Base-by-base conservation (phyloP, 2,888 invertebrate species). In the Helleia helle region DNA sequence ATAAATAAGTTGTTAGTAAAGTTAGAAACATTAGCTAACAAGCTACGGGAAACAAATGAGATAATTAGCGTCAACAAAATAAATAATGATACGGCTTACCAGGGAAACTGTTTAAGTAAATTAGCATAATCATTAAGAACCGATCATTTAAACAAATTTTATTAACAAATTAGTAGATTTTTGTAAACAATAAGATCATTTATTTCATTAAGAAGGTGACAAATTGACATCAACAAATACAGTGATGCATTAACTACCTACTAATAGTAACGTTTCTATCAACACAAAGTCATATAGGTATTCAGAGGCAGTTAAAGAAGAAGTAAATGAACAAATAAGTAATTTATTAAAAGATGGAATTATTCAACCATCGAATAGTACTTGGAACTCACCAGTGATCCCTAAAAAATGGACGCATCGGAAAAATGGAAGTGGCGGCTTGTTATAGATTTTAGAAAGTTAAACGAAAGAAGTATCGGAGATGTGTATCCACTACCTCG, bases 361-460 rank as follows among this genome's bases (percentile, higher is more conserved):
- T 14, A 38, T 38, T 11, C 14, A 46, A 36, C 51, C 51, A n/a
- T 54, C 54, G 3, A 30, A 24, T 13, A 45, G 44, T 47, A 48
- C 5, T n/a, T 51, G 49, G 49, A 41, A 42, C 28, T 48, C 50
- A 14, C 54, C 54, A 18, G 46, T 51, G 7, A 47, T 47, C 18
- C 46, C 46, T 3, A 48, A 51, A 14, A 48, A 47, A 29, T 42
- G n/a, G 48, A 49, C 28, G 47, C 47, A 8, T 46, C 50, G 6
- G 48, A 45, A 2, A 38, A 47, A 27, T 46, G 40, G 13, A 50
- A 50, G 41, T 50, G 43, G 42, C 38, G 43, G 25, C 13, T 46
- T 1, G 43, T 48, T n/a, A n/a, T n/a, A n/a, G n/a, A n/a, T n/a
- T n/a, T n/a, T n/a, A n/a, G n/a, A n/a, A n/a, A n/a, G n/a, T 27